Conservation (phyloP, 2,888 invertebrate species). For the Drosophila testacea region DNA sequence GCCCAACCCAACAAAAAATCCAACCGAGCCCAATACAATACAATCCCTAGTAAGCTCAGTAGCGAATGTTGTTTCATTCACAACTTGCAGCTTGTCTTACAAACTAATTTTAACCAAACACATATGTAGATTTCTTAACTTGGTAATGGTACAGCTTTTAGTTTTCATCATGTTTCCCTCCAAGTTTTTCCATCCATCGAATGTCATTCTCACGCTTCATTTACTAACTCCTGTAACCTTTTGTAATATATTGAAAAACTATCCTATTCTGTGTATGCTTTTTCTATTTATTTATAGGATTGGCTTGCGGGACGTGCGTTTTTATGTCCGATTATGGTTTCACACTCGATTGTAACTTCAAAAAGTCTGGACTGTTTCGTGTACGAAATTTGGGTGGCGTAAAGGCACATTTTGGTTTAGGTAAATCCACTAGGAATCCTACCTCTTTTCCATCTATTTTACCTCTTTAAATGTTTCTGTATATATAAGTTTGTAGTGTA, state of each 20-base stretch:
- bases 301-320: slow-evolving; percentile 92
- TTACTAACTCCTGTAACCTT: slow-evolving; percentile 44
- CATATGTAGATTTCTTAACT: slow-evolving; percentile 1
- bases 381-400: slow-evolving; percentile 95
- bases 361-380: slow-evolving; percentile 95
- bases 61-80: slow-evolving; percentile 19
- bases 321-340: slow-evolving; percentile 95
- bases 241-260: slow-evolving; percentile 69
- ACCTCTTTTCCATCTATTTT: slow-evolving; percentile 1
- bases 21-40: neutral
- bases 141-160: neutral
- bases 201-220: slow-evolving; percentile 29
- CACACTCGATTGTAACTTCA: slow-evolving; percentile 96
- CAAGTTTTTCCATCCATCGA: neutral
- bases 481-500: slow-evolving; percentile 33
- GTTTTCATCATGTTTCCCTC: neutral
- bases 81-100: slow-evolving; percentile 2
- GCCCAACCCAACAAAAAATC: slow-evolving; percentile 34
- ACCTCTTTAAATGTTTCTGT: slow-evolving; percentile 24
- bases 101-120: slow-evolving; percentile 1
- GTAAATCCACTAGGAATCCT: slow-evolving; percentile 86
- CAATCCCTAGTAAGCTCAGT: neutral
- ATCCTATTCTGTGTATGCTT: slow-evolving; percentile 84
- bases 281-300: slow-evolving; percentile 85
- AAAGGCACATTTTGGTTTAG: slow-evolving; percentile 95